Base-by-base conservation (phyloP, 2,797 vertebrate species). In the Melanogrammus aeglefinus region DNA sequence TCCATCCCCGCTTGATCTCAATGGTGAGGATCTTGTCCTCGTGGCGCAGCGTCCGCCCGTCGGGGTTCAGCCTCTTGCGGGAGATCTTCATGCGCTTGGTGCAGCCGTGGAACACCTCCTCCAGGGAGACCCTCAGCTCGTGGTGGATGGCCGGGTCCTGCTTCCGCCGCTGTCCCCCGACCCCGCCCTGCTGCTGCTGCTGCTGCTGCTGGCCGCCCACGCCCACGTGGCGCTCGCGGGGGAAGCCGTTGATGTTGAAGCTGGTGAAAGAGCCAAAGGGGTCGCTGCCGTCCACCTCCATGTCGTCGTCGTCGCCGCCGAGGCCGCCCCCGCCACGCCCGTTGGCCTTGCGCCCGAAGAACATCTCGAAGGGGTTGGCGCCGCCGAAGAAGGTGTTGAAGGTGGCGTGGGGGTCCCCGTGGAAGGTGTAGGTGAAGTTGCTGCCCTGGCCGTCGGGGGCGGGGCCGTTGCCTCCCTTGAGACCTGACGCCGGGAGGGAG, bases 41-140 rank as follows among this genome's bases (percentile, higher is more conserved):
- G 1, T 91, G 93, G 88, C 97, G 94, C 85, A 96, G 94, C 86
- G 96, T 97, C 92, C 97, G 94, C 18, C 97, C 97, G 77, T 99
- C 98, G 1, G 97, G 95, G 70, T 99, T 99, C 77, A 98, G 89
- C 87, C 97, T 94, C 86, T 98, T 99, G 76, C 96, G 94, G 24
- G 97, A 99, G 94, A 99, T 99, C 86, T 97, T 98, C 98, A 99
- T 98, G 83, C 96, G 94, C 88, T 99, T 99, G 76, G 97, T 97
- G 91, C 96, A 97, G 80, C 98, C 97, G 2, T 94, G 96, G 85
- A 96, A 99, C 74, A 99, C 96, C 92, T 99, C 98, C 93, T 99
- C 98, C 88, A 99, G 91, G 10, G 98, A 94, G 80, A 99, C 97
- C 82, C 95, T 95, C 41, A 99, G 96, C 91, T 99, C 97, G 76